phyloP scores from a whole-genome alignment of 2,113 vertebrate species.

The Gracilinanus agilis region DNA sequence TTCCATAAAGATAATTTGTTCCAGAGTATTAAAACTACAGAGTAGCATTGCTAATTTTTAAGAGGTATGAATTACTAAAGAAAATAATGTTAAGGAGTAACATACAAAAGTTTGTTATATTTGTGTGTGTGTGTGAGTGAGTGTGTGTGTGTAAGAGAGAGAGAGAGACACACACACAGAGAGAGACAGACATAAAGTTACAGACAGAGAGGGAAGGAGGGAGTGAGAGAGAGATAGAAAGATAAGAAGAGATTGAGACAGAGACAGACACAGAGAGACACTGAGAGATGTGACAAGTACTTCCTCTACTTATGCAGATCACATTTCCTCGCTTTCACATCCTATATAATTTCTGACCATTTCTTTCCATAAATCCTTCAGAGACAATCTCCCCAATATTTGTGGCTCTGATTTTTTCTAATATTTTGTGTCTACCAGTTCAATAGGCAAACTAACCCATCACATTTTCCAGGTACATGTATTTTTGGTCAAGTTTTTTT shows the following conservation, averaged over 20 bases:
- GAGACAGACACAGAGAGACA: too few species aligned
- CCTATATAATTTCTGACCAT: background rate
- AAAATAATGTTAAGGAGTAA: background rate
- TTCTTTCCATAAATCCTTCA: background rate
- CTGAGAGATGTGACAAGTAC: background rate
- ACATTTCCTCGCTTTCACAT: background rate
- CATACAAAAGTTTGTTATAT: slow-evolving; percentile 9
- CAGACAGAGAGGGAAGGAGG: too few species aligned
- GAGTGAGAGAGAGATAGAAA: too few species aligned
- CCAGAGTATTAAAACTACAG: background rate
- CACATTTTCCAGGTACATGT: background rate
- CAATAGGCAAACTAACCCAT: background rate
- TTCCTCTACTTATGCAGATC: background rate
- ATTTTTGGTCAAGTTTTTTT: background rate
- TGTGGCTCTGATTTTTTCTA: background rate
- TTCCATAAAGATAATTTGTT: background rate
- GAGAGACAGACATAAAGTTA: too few species aligned
- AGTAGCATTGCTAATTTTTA: background rate
- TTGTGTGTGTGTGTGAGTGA: background rate
- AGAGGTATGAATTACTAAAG: background rate
- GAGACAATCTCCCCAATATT: background rate
- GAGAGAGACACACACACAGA: too few species aligned
- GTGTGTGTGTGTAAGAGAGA: background rate
- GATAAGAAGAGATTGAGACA: too few species aligned
- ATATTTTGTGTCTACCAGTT: background rate